A percentile compares a stretch with the other conserved stretches of the same genome.
These are phyloP conservation scores for Otolemur crassicaudatus DNA, from an alignment of 2,797 vertebrate species.

Conservation along the genomic window DNA sequence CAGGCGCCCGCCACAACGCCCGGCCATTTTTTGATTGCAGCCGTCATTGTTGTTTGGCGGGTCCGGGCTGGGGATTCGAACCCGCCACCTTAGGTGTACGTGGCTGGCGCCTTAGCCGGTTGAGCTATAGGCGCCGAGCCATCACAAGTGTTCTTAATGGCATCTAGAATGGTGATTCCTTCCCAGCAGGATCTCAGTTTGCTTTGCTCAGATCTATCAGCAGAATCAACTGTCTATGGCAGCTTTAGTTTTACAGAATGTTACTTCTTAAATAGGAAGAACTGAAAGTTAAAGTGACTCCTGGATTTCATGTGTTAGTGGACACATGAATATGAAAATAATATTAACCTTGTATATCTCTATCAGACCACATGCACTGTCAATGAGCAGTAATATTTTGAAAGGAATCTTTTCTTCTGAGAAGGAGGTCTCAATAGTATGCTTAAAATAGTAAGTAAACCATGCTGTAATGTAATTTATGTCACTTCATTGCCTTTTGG, in stretches of 20 bases:
- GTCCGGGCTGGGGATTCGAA: no score
- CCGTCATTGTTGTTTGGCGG: no score
- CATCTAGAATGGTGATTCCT: neutral
- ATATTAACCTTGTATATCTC: neutral
- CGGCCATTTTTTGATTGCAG: no score
- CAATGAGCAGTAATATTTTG: neutral
- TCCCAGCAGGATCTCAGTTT: neutral
- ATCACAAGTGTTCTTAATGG: neutral
- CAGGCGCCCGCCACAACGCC: no score
- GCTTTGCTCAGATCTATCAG: neutral
- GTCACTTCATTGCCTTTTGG: no score
- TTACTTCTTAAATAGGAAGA: neutral
- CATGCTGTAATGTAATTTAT: neutral
- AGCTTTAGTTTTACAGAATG: neutral
- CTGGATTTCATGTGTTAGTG: neutral
- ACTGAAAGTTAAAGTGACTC: neutral
- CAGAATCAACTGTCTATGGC: neutral
- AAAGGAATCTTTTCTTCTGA: neutral
- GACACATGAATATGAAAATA: neutral
- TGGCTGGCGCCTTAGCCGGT: no score
- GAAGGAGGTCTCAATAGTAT: neutral
- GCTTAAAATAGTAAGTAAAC: neutral
- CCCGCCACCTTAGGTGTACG: no score
- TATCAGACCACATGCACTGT: neutral
- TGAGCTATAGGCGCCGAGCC: no score